These are phyloP conservation scores for Eupithecia inturbata DNA, from an alignment of 2,888 invertebrate genomes.

Conservation along the genomic window DNA sequence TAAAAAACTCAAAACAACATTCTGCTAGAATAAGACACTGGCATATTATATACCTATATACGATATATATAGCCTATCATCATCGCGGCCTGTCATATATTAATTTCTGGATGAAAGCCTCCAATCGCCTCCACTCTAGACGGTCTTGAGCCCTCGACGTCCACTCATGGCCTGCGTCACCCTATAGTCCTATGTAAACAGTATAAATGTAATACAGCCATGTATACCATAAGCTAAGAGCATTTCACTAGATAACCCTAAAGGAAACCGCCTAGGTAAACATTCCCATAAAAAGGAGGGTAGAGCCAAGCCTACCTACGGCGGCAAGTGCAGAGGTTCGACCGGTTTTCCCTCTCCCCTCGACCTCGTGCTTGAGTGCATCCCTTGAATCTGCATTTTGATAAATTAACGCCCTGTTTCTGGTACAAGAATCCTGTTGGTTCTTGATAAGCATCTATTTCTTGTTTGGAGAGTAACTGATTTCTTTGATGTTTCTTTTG, in stretches of 20 bases:
- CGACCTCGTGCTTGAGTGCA: conserved; percentile 67
- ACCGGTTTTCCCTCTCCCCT: conserved; percentile 60
- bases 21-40: background rate
- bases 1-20: background rate
- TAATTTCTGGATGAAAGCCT: too few species aligned
- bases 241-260: conserved; percentile 4
- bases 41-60: background rate
- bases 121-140: too few species aligned
- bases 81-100: too few species aligned
- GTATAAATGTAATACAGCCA: background rate
- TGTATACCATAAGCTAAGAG: background rate
- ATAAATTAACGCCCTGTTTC: conserved; percentile 53
- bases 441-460: conserved; percentile 38
- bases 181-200: background rate
- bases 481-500: background rate
- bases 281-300: conserved; percentile 70
- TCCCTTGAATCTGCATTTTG: conserved; percentile 62
- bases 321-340: conserved; percentile 60
- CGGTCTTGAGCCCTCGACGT: too few species aligned
- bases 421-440: conserved; percentile 34
- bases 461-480: conserved; percentile 20
- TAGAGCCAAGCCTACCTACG: conserved; percentile 63
- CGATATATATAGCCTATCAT: too few species aligned
- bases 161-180: too few species aligned
- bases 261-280: conserved; percentile 44